Conservation (phyloP, 2,888 invertebrate species). For the Archaeoteleia sp. region DNA sequence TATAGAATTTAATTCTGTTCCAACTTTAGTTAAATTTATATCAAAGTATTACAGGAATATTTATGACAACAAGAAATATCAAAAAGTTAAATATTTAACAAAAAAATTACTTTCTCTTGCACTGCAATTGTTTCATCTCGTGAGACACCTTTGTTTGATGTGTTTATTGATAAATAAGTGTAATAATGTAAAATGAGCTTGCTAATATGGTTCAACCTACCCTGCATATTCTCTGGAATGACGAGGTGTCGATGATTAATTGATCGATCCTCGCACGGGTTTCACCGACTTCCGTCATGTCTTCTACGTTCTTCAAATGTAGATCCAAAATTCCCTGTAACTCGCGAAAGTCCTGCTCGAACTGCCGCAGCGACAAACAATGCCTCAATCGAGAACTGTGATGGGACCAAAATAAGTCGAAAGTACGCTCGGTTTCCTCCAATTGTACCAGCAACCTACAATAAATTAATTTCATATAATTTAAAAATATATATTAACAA, state of each 20-base stretch:
- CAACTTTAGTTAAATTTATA: too few species aligned
- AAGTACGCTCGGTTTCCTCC: slow-evolving; percentile 95
- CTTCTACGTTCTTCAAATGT: slow-evolving; percentile 85
- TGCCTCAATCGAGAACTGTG: slow-evolving; percentile 93
- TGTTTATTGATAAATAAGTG: slow-evolving; percentile 6
- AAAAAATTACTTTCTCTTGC: neutral
- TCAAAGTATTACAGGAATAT: too few species aligned
- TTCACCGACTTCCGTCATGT: slow-evolving; percentile 93
- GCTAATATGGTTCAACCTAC: slow-evolving; percentile 68
- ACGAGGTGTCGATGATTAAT: slow-evolving; percentile 84
- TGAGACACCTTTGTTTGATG: slow-evolving; percentile 1
- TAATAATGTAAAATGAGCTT: slow-evolving; percentile 14
- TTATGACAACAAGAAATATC: too few species aligned
- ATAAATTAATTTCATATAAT: too few species aligned
- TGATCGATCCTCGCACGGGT: slow-evolving; percentile 88
- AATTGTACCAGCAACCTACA: slow-evolving; percentile 91
- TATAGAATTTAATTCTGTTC: too few species aligned
- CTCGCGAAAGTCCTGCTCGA: slow-evolving; percentile 96
- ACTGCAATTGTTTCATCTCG: neutral
- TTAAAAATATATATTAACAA: too few species aligned
- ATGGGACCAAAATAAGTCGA: slow-evolving; percentile 95
- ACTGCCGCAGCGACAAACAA: slow-evolving; percentile 91
- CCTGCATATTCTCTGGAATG: slow-evolving; percentile 85
- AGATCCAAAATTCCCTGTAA: slow-evolving; percentile 88
- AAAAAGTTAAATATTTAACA: too few species aligned